Evolutionary conservation across 2,797 vertebrate genomes (phyloP), one percentile per base, ranked within the genome.

Genomic region (Trachurus trachurus): DNA sequence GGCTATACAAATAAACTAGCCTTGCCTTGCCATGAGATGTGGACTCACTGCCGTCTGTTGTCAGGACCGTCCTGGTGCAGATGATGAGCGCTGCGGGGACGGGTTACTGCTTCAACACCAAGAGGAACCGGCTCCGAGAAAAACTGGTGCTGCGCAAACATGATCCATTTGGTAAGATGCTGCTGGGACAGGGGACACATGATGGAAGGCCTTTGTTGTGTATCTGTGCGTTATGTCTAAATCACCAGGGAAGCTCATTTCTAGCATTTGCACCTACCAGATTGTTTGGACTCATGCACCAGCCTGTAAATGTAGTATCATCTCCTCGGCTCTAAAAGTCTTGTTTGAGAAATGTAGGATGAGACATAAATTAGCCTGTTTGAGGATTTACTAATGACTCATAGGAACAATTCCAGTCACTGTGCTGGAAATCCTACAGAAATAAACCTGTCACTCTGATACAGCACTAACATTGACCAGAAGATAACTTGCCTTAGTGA

Each of bases 31-130:
- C n/a, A 26, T 44, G 42, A 4, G 10, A 34, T n/a, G 16, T 5
- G 11, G 21, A 45, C 0, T 37, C 22, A 1, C 0, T 63, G 45
- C 44, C 22, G 0, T 58, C 10, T 40, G 62, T n/a, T 13, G 16
- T 42, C 42, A 99, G 98, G 62, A 96, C 93, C 13, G 21, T 99
- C 76, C 92, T 99, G 92, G 97, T 99, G 88, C 97, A 96, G 94
- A 97, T 99, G 98, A 9, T 97, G 75, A 99, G 97, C 17, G 96
- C 97, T 2, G 97, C 97, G 0, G 98, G 98, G 49, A 98, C 98
- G 0, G 97, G 97, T 26, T 97, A 91, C 87, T 88, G 77, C 83
- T 98, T 98, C 91, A 99, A 98, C 83, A 62, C 94, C 6, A 97
- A 95, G 93, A 96, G 97, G 74, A 95, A 90, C 45, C 95, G 96